phyloP scores from a whole-genome alignment of 2,888 invertebrate genomes.

The Drosophila imparisetae region DNA sequence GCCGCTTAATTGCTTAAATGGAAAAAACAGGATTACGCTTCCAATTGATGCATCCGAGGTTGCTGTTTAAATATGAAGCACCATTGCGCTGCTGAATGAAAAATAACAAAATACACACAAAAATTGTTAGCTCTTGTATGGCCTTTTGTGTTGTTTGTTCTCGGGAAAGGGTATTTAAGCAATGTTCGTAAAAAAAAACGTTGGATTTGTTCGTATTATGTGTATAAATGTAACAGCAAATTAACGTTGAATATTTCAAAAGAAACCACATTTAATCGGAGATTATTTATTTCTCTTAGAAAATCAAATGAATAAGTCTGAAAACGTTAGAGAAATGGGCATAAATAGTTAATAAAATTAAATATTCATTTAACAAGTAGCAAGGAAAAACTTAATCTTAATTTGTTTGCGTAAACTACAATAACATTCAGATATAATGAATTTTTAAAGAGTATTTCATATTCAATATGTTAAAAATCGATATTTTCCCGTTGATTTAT shows the following conservation, averaged over 20 bases:
- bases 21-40: conserved; percentile 57
- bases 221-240: not conserved
- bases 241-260: not conserved
- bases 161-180: not conserved
- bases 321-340: not conserved
- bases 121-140: not conserved
- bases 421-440: not conserved
- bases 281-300: not conserved
- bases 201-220: not conserved
- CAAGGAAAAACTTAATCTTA: not conserved
- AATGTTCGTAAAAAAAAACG: not conserved
- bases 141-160: not conserved
- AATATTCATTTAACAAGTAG: not conserved
- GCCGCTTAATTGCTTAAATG: conserved; percentile 68
- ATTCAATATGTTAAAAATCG: conserved; percentile 5
- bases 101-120: conserved; percentile 21
- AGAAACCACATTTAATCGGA: not conserved
- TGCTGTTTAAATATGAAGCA: not conserved
- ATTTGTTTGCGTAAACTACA: not conserved
- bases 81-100: conserved; percentile 4
- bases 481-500: conserved; percentile 24
- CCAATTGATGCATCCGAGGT: conserved; percentile 26
- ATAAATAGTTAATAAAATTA: not conserved
- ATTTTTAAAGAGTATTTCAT: conserved; percentile 2
- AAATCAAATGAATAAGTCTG: not conserved